Percentiles rank a stretch among this genome's conserved stretches.
These are phyloP conservation scores for Brachionus plicatilis DNA, from an alignment of 1,140 invertebrate genomes.

Conservation along the genomic window DNA sequence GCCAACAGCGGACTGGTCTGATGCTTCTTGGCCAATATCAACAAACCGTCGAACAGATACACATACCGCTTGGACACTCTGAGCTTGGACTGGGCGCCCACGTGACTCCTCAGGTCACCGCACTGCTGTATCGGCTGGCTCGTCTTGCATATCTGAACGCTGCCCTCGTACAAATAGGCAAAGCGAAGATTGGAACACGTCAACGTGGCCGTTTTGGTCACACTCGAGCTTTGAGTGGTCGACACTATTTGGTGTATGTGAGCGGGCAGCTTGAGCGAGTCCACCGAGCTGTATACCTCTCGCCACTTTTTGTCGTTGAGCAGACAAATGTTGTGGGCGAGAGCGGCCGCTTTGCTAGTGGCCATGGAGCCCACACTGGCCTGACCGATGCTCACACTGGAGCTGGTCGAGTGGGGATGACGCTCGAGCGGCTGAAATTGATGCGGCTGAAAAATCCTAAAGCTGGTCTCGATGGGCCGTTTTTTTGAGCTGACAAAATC, in stretches of 20 bases:
- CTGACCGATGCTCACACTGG: not conserved
- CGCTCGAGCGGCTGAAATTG: not conserved
- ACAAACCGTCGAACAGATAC: not conserved
- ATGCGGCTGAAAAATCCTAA: slow-evolving; percentile 24
- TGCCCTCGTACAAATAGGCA: slow-evolving; percentile 2
- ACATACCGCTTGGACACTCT: not conserved
- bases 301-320: slow-evolving; percentile 10
- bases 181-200: not conserved
- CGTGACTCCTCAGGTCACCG: not conserved
- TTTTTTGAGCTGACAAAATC: slow-evolving; percentile 14
- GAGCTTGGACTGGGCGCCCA: not conserved
- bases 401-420: not conserved
- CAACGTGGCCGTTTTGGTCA: not conserved
- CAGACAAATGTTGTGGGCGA: not conserved
- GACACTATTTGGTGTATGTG: not conserved
- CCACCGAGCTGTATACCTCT: not conserved
- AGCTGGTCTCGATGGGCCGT: slow-evolving; percentile 17
- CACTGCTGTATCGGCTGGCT: not conserved
- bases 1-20: not conserved
- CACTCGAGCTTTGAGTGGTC: not conserved
- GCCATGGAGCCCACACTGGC: not conserved
- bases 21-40: not conserved
- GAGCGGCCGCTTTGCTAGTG: not conserved
- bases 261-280: not conserved
- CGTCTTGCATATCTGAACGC: not conserved